A percentile compares a stretch with the other conserved stretches of the same genome.
Conservation (phyloP, 2,888 invertebrate genomes). For the Fissipunctia ypsillon region DNA sequence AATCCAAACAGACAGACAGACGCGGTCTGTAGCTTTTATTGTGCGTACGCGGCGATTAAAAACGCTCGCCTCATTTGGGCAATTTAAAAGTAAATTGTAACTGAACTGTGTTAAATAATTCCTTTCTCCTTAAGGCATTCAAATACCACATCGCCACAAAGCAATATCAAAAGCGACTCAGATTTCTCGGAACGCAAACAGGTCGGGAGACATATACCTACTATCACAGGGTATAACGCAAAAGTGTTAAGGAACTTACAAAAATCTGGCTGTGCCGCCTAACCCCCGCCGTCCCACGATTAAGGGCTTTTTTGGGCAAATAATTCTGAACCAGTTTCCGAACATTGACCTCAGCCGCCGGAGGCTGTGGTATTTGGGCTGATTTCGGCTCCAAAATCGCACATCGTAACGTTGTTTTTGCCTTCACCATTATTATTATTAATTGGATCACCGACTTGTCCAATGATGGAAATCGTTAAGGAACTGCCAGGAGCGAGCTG, state of each 20-base stretch:
- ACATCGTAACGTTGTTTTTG: conserved; percentile 87
- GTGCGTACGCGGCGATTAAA: conserved; percentile 41
- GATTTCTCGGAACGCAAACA: conserved; percentile 52
- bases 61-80: conserved; percentile 43
- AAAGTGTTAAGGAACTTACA: conserved; percentile 73
- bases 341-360: conserved; percentile 79
- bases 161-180: conserved; percentile 55
- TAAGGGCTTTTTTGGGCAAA: conserved; percentile 87
- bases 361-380: conserved; percentile 84
- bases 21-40: conserved; percentile 23
- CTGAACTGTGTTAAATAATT: conserved; percentile 62
- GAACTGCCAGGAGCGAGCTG: conserved; percentile 71
- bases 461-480: conserved; percentile 81
- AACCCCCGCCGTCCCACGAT: conserved; percentile 70
- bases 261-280: conserved; percentile 70
- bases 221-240: conserved; percentile 63
- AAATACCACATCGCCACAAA: conserved; percentile 60
- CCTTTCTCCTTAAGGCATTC: conserved; percentile 53
- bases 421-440: conserved; percentile 86
- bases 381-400: conserved; percentile 87
- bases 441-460: conserved; percentile 86
- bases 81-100: conserved; percentile 63
- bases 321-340: conserved; percentile 84
- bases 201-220: conserved; percentile 51
- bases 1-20: conserved; percentile 53